Evolutionary conservation across 1,140 invertebrate species (phyloP).

Genomic region (Aphaenogaster rudis): DNA sequence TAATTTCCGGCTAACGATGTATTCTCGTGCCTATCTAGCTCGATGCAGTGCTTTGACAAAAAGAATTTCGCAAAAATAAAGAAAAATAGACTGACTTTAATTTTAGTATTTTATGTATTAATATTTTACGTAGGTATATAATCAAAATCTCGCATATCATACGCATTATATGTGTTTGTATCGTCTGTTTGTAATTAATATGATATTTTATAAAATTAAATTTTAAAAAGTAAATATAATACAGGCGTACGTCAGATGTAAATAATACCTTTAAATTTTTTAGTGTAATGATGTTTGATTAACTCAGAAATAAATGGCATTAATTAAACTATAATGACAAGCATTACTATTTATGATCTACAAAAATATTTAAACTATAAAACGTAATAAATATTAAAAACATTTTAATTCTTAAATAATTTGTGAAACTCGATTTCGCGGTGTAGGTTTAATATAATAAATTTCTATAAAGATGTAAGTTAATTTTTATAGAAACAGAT

Average conservation of each 20-base stretch:
- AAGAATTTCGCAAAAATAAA: background rate
- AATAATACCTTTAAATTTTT: conserved; percentile 1
- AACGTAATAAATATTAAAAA: background rate
- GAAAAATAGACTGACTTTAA: background rate
- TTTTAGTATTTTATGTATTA: background rate
- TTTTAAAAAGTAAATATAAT: background rate
- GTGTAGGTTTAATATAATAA: background rate
- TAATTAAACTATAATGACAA: background rate
- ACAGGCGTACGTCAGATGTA: background rate
- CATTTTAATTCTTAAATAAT: background rate
- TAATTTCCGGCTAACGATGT: conserved; percentile 68
- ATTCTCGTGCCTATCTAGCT: conserved; percentile 3
- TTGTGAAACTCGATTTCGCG: background rate
- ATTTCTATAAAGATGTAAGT: background rate
- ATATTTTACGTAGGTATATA: background rate
- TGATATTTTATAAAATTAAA: background rate
- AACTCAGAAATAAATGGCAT: background rate
- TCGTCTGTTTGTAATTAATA: background rate
- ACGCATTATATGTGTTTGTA: background rate
- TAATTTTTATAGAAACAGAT: background rate
- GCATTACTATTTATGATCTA: background rate
- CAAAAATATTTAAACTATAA: background rate
- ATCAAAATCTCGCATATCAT: background rate
- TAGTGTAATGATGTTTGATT: background rate
- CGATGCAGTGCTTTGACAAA: background rate